These are phyloP conservation scores for Amaurobius ferox DNA, from an alignment of 2,888 invertebrate species.

Conservation along the genomic window DNA sequence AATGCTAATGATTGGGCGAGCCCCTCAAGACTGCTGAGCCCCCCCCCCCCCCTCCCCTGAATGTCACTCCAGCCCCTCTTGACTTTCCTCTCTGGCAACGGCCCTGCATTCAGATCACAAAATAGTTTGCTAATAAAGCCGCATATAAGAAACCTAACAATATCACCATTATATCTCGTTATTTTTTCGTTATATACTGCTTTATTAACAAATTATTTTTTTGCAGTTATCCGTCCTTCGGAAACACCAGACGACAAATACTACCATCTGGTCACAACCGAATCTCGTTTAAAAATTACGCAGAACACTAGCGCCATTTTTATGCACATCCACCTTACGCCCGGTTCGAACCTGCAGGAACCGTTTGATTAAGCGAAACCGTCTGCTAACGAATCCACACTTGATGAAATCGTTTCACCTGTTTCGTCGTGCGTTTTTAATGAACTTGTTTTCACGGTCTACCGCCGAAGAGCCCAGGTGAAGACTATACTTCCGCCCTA, in stretches of 20 bases:
- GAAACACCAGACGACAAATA: background rate
- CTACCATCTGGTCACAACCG: too few species aligned
- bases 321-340: background rate
- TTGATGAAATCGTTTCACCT: slow-evolving; percentile 43
- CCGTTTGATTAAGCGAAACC: background rate
- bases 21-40: too few species aligned
- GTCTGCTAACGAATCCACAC: slow-evolving; percentile 13
- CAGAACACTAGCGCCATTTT: background rate
- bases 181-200: too few species aligned
- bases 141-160: too few species aligned
- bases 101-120: too few species aligned
- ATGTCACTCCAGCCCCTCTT: too few species aligned
- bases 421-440: slow-evolving; percentile 42
- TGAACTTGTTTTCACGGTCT: slow-evolving; percentile 61
- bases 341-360: background rate
- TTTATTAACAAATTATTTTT: background rate
- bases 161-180: too few species aligned
- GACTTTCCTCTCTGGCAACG: too few species aligned
- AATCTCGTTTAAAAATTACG: background rate
- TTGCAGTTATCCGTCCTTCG: background rate
- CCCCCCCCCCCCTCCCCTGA: too few species aligned
- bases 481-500: slow-evolving; percentile 7
- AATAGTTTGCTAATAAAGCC: too few species aligned
- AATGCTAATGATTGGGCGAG: too few species aligned
- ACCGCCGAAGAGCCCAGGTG: slow-evolving; percentile 28